Percentiles rank a stretch among this genome's conserved stretches.
Conservation (phyloP, 1,140 invertebrate genomes). For the Solenopsis invicta region DNA sequence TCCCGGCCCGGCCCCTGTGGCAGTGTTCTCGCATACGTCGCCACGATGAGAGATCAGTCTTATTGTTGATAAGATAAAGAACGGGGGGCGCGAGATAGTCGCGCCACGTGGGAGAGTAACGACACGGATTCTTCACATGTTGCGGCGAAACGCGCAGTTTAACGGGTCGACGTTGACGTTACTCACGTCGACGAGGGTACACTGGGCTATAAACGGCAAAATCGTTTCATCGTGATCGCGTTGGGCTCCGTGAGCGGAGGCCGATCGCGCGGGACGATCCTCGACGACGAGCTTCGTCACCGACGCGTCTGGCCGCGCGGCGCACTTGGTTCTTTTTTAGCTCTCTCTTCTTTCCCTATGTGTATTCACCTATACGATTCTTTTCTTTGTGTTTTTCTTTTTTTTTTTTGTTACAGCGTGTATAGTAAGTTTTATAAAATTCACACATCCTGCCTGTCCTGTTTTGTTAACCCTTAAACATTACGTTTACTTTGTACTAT, state of each 20-base stretch:
- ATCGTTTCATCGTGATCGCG: constrained; percentile 55
- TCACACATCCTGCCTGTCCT: constrained; percentile 50
- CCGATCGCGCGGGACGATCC: constrained; percentile 21
- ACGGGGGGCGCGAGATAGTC: neutral
- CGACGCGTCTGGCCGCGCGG: constrained; percentile 44
- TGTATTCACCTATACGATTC: constrained; percentile 22
- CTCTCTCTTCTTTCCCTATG: neutral
- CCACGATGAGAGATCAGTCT: constrained; percentile 58
- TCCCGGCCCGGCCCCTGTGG: constrained; percentile 53
- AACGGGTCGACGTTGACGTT: neutral
- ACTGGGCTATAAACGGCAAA: neutral
- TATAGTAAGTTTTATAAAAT: constrained; percentile 75
- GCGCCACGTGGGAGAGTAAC: neutral
- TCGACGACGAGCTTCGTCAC: constrained; percentile 13
- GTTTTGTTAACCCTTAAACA: constrained; percentile 68
- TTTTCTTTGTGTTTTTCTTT: neutral
- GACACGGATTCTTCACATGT: neutral
- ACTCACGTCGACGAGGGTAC: constrained; percentile 15
- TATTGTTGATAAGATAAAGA: constrained; percentile 57
- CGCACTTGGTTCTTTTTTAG: constrained; percentile 28
- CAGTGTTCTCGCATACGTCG: constrained; percentile 63
- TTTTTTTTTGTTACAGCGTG: constrained; percentile 61
- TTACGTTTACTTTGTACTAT: constrained; percentile 86
- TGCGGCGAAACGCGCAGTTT: neutral
- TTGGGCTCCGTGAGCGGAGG: constrained; percentile 49